Evolutionary conservation across 2,113 vertebrate species (phyloP).

Genomic region (Tiliqua scincoides): DNA sequence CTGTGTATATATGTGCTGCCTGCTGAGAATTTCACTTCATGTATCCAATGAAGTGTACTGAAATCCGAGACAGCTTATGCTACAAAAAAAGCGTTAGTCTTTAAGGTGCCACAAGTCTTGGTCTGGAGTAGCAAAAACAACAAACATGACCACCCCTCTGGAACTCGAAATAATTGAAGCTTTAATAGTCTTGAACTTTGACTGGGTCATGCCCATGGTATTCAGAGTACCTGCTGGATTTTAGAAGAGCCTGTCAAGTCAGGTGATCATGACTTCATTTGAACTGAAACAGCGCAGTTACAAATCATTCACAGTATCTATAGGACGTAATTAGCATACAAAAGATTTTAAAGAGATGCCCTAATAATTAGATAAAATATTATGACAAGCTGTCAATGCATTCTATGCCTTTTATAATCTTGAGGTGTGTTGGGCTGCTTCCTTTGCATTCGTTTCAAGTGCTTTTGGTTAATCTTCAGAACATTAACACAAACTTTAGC

Average conservation of each 20-base stretch:
- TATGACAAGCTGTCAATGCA: constrained; percentile 46
- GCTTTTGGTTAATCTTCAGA: neutral
- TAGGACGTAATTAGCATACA: constrained; percentile 41
- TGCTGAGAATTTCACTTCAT: too few relatives aligned
- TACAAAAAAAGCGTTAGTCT: too few relatives aligned
- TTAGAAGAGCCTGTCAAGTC: neutral
- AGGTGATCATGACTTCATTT: neutral
- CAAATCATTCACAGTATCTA: constrained; percentile 55
- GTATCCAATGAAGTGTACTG: too few relatives aligned
- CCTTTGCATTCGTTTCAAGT: accelerated
- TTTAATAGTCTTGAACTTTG: too few relatives aligned
- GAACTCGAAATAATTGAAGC: too few relatives aligned
- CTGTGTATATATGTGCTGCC: too few relatives aligned
- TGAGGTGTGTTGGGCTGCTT: constrained; percentile 1
- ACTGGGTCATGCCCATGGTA: neutral
- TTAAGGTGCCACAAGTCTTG: too few relatives aligned
- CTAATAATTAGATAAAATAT: neutral
- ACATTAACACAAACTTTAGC: accelerated
- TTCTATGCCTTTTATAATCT: neutral
- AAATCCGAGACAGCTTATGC: too few relatives aligned
- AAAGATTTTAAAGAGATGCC: constrained; percentile 32
- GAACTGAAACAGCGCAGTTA: constrained; percentile 27
- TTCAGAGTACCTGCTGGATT: constrained; percentile 5
- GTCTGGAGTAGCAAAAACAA: too few relatives aligned
- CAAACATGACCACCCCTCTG: too few relatives aligned